Base-by-base conservation (phyloP, 2,113 vertebrate genomes). In the Aphyosemion australe region DNA sequence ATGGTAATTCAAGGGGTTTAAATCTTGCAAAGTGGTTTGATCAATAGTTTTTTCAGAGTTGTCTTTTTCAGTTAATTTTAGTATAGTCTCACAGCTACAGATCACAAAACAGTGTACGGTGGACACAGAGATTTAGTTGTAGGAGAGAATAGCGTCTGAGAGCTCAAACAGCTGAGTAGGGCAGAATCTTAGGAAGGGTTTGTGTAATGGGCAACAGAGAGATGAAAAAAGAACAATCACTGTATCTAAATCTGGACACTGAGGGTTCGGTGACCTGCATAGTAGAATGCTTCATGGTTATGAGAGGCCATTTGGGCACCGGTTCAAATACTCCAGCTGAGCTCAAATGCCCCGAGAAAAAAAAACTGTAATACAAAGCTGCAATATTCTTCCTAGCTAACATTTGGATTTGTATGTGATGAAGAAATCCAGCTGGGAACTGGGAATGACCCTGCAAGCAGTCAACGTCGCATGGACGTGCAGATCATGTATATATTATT, bases 251-350 rank as follows among this genome's bases (percentile, higher is more conserved):
- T 42, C 39, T 46, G 2, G 52, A 52, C 54, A 53, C 19, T 50
- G 47, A 21, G 6, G 26, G 16, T 1, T 16, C 41, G 51, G 48
- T 46, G 39, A 7, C 4, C 11, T 16, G 43, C 54, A 32, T 61
- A 34, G 8, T 18, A 19, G 16, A 1, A 74, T 11, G 21, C 39
- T 45, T 46, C 19, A 42, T 37, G 46, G 7, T 26, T 26, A 55
- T 19, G 34, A 49, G 59, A 64, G 37, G 9, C 16, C 12, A 19
- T 39, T 60, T 62, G 31, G 54, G 55, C 32, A 65, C 26, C 34
- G 26, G 9, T 43, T 32, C 8, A 58, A 63, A 69, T 59, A 26
- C 54, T 68, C 16, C 12, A 26, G 46, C 0, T 31, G 41, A 64
- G 43, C 15, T 67, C 8, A 60, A 34, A 70, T 55, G 7, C 21